Evolutionary conservation across 2,113 vertebrate species (phyloP).

Genomic region (Aspidoscelis tigris): DNA sequence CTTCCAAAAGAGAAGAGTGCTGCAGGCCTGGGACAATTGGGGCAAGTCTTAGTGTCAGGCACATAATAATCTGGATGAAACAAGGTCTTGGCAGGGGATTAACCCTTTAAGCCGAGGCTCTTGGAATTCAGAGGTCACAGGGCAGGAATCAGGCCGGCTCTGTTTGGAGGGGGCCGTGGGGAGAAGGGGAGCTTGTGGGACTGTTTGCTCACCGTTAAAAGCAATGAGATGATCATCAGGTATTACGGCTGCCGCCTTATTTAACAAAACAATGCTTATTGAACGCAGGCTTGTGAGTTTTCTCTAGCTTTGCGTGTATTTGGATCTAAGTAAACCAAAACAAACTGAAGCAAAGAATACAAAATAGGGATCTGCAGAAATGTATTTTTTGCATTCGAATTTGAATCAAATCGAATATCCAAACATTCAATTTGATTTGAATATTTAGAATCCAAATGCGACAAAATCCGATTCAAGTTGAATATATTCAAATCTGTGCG

Average conservation of each 20-base stretch:
- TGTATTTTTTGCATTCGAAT: too few species aligned
- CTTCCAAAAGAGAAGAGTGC: neutral
- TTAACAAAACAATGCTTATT: neutral
- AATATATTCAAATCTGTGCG: too few species aligned
- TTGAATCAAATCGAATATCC: too few species aligned
- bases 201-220: neutral
- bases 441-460: too few species aligned
- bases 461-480: too few species aligned
- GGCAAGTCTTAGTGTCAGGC: neutral
- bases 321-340: neutral
- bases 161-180: neutral
- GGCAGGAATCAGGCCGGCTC: neutral
- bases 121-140: constrained; percentile 27
- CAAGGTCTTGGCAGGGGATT: constrained; percentile 22
- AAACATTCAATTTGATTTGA: too few species aligned
- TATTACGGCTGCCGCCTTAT: neutral
- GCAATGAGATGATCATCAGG: neutral
- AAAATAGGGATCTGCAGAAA: too few species aligned
- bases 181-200: too few species aligned
- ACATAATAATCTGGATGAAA: constrained; percentile 31
- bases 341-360: neutral
- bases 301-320: neutral
- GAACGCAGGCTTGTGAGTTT: neutral
- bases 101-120: constrained; percentile 24
- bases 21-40: neutral